Evolutionary conservation across 2,888 invertebrate species (phyloP).

Genomic region (Drosophila incognita): DNA sequence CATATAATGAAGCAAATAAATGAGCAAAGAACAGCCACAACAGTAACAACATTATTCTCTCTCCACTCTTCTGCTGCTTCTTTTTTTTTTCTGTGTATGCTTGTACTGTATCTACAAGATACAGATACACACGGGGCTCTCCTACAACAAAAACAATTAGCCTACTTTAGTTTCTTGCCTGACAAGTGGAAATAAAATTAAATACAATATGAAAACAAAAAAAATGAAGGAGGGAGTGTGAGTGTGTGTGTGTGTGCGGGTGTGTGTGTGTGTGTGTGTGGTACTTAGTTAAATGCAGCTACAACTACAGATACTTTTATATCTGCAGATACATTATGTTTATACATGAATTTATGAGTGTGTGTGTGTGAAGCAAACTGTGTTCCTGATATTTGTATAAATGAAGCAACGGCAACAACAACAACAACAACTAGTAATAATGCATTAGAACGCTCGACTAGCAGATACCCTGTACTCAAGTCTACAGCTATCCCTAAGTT

Average conservation of each 20-base stretch:
- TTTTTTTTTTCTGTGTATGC: conserved; percentile 7
- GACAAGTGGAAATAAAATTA: conserved; percentile 80
- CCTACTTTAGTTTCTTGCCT: conserved; percentile 80
- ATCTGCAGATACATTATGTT: conserved; percentile 24
- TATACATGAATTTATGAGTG: neutral
- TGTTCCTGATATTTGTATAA: conserved; percentile 47
- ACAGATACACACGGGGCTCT: conserved; percentile 37
- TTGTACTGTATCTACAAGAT: conserved; percentile 48
- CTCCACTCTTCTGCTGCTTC: neutral
- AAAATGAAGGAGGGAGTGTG: conserved; percentile 12
- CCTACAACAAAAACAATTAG: conserved; percentile 78
- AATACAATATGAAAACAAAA: conserved; percentile 68
- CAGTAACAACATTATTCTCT: conserved; percentile 6
- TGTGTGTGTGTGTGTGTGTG: conserved; percentile 14
- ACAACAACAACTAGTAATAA: conserved; percentile 29
- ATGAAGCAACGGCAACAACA: conserved; percentile 45
- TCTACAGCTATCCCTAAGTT: neutral
- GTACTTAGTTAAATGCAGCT: conserved; percentile 59
- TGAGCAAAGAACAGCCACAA: conserved; percentile 62
- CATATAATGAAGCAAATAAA: conserved; percentile 79
- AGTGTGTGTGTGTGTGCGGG: conserved; percentile 15
- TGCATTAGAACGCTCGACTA: neutral
- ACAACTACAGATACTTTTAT: conserved; percentile 7
- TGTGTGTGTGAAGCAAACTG: conserved; percentile 2
- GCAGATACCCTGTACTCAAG: neutral